phyloP scores from a whole-genome alignment of 1,140 invertebrate species.

The Ips nitidus region DNA sequence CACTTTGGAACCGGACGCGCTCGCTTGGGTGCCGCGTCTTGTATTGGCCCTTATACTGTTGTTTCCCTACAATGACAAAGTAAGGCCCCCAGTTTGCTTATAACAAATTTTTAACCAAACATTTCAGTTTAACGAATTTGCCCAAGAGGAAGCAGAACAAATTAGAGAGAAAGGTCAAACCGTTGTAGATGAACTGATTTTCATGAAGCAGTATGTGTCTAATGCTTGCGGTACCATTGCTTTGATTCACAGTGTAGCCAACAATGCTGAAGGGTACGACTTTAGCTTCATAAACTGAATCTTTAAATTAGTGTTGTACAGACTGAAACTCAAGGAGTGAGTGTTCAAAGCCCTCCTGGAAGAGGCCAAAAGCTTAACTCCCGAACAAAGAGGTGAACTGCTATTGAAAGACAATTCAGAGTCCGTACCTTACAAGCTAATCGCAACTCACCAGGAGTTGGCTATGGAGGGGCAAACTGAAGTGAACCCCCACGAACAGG shows the following conservation, averaged over 20 bases:
- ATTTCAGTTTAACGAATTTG: constrained; percentile 62
- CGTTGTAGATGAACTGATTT: constrained; percentile 72
- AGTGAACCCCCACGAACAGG: too few relatives aligned
- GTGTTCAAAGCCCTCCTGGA: constrained; percentile 78
- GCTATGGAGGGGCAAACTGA: too few relatives aligned
- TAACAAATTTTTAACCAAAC: constrained; percentile 26
- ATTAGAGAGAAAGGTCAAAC: constrained; percentile 64
- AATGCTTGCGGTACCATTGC: constrained; percentile 97
- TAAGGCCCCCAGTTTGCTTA: constrained; percentile 47
- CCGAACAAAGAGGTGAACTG: constrained; percentile 73
- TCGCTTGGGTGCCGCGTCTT: constrained; percentile 82
- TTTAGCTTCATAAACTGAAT: not conserved
- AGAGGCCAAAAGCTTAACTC: constrained; percentile 65
- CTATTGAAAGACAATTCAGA: constrained; percentile 64
- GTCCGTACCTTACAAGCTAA: constrained; percentile 51
- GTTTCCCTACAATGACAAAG: constrained; percentile 80
- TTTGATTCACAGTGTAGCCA: constrained; percentile 80
- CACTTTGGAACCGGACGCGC: constrained; percentile 80
- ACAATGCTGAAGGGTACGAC: constrained; percentile 64
- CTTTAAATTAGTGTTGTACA: constrained; percentile 49
- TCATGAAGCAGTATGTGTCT: constrained; percentile 87
- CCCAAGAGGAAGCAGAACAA: constrained; percentile 64
- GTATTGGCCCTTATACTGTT: constrained; percentile 83
- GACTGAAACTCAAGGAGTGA: constrained; percentile 70
- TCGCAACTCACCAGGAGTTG: too few relatives aligned